phyloP scores from a whole-genome alignment of 1,140 invertebrate genomes.

The Lethocerus indicus region DNA sequence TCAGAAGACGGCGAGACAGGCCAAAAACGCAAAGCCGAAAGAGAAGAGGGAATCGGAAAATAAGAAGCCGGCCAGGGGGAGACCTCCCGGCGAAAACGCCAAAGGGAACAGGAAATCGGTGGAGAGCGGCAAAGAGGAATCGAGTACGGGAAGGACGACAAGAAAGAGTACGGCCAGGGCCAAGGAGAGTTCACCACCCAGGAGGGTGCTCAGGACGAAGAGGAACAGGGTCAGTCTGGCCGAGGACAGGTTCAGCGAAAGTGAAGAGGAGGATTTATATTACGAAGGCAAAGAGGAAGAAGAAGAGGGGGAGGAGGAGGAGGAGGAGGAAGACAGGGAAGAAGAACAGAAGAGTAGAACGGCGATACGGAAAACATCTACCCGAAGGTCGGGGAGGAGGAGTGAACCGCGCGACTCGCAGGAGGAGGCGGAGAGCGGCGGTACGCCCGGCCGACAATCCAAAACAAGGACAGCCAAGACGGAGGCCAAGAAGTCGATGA shows the following conservation, averaged over 20 bases:
- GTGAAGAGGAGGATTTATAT: constrained; percentile 4
- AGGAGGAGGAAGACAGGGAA: constrained; percentile 11
- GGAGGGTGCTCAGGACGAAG: not conserved
- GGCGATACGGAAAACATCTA: not conserved
- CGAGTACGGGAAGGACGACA: too few species aligned
- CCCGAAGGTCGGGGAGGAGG: not conserved
- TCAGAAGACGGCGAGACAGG: too few species aligned
- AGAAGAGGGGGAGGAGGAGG: constrained; percentile 6
- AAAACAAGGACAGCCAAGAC: constrained; percentile 7
- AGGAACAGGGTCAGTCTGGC: not conserved
- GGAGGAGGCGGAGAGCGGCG: not conserved
- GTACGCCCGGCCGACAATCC: not conserved
- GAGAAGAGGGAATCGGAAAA: too few species aligned
- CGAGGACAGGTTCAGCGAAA: not conserved
- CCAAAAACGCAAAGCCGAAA: too few species aligned
- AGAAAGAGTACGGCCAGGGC: too few species aligned
- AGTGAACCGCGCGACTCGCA: not conserved
- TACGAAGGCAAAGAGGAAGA: constrained; percentile 2
- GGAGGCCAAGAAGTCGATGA: not conserved
- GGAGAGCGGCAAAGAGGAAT: too few species aligned
- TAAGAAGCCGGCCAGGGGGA: too few species aligned
- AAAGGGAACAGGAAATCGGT: too few species aligned
- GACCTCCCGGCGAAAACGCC: too few species aligned
- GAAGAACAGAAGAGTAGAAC: not conserved
- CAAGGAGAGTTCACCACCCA: too few species aligned